These are phyloP conservation scores for Aethes cnicana DNA, from an alignment of 2,888 invertebrate genomes.

Conservation along the genomic window DNA sequence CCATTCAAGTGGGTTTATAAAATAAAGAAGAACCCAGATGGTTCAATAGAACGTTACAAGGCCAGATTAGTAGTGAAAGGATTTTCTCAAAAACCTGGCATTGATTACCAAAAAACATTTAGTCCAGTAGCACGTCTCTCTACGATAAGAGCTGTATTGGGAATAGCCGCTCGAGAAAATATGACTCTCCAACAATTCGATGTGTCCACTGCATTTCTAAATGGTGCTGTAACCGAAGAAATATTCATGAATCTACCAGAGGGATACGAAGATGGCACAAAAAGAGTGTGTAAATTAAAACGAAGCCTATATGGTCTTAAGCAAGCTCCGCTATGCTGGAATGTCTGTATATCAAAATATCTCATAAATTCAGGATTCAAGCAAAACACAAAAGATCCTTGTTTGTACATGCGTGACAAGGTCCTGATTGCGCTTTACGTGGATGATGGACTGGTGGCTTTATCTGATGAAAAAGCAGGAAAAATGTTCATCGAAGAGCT, in stretches of 20 bases:
- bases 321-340: background rate
- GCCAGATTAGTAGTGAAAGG: background rate
- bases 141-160: background rate
- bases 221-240: background rate
- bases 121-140: background rate
- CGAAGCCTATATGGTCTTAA: background rate
- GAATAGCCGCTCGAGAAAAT: background rate
- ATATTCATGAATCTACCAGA: background rate
- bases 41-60: background rate
- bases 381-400: background rate
- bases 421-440: background rate
- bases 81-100: background rate
- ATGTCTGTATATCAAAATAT: background rate
- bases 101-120: background rate
- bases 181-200: background rate
- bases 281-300: background rate
- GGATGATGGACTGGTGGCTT: background rate
- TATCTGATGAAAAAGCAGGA: background rate
- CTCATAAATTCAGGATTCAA: background rate
- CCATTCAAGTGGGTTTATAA: background rate
- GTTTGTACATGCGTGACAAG: background rate
- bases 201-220: background rate
- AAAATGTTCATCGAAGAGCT: background rate
- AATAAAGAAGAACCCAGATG: background rate
- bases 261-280: background rate